Base-by-base conservation (phyloP, 2,888 invertebrate species). In the Pandemis cinnamomeana region DNA sequence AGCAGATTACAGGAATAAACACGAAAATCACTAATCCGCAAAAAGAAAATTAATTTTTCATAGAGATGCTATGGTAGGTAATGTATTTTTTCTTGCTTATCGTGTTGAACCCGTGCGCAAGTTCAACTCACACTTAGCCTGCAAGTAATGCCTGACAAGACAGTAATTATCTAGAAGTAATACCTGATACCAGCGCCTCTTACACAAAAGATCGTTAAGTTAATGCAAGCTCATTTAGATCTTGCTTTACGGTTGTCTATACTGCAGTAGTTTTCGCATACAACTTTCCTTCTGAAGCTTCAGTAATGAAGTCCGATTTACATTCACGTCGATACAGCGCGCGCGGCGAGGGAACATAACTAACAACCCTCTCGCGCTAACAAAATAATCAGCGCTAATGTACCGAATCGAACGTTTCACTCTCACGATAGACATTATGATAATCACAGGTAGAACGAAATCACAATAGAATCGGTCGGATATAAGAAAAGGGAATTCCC, bases 391-490 rank as follows among this genome's bases (percentile, higher is more conserved):
- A 83, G 82, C 75, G 77, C 79, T 80, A 84, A 82, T 83, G 80
- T 80, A 79, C 77, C 77, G 80, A 83, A 85, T 83, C 83, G 84
- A 83, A 81, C 81, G 80, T 67, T 66, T 66, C 72, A 44, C 77
- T 81, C 83, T 80, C 82, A 81, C 81, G 83, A 87, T 79, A 86
- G 80, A 84, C 84, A 87, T 89, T 88, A 89, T 88, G 88, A 89
- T 91, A 90, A 91, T 91, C 88, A 84, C 88, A 88, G 87, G 86
- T 87, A 87, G 84, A 86, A 81, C 83, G 84, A 88, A 88, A 91
- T 90, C 88, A 89, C 90, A 91, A 90, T 89, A 86, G 87, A 83
- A 87, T 87, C 83, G 84, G 85, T 87, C 82, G 85, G 85, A 87
- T 87, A 87, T 86, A 87, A 83, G 86, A 86, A 86, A 86, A 81